Conservation (phyloP, 2,113 vertebrate genomes). For the Dissostichus mawsoni region DNA sequence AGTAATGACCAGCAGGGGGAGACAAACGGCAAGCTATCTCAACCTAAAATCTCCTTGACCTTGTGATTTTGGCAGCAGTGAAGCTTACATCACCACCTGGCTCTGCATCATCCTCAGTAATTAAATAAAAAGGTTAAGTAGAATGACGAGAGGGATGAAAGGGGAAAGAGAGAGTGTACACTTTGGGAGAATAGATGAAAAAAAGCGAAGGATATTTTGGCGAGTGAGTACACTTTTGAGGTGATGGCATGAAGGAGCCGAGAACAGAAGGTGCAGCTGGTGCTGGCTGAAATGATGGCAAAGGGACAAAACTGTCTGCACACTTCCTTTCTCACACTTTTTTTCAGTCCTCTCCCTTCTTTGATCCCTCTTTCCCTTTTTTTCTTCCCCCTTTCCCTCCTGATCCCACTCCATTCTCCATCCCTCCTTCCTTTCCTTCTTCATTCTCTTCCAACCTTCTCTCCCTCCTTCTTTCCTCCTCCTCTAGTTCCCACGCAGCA, state of each 20-base stretch:
- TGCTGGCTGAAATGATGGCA: conserved; percentile 61
- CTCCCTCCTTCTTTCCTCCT: conserved; percentile 62
- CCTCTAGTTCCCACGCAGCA: conserved; percentile 72
- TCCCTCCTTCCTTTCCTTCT: conserved; percentile 57
- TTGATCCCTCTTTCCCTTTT: conserved; percentile 43
- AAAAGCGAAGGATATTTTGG: conserved; percentile 9
- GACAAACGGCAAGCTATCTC: conserved; percentile 45
- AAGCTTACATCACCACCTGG: conserved; percentile 51
- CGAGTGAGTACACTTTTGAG: not conserved
- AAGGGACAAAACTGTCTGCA: conserved; percentile 69
- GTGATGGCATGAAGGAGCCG: conserved; percentile 14
- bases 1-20: conserved; percentile 63
- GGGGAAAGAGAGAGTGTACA: not conserved
- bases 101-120: conserved; percentile 8
- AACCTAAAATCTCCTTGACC: not conserved
- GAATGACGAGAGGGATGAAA: not conserved
- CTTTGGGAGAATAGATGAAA: conserved; percentile 21
- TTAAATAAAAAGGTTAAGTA: not conserved
- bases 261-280: conserved; percentile 70
- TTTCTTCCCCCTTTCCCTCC: conserved; percentile 32
- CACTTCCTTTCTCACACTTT: conserved; percentile 61
- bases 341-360: conserved; percentile 31
- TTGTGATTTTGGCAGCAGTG: conserved; percentile 24
- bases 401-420: conserved; percentile 27
- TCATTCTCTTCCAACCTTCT: conserved; percentile 55